Percentiles rank a stretch among this genome's conserved stretches.
These are phyloP conservation scores for Turdus rufiventris DNA, from an alignment of 2,113 vertebrate genomes.

Conservation along the genomic window DNA sequence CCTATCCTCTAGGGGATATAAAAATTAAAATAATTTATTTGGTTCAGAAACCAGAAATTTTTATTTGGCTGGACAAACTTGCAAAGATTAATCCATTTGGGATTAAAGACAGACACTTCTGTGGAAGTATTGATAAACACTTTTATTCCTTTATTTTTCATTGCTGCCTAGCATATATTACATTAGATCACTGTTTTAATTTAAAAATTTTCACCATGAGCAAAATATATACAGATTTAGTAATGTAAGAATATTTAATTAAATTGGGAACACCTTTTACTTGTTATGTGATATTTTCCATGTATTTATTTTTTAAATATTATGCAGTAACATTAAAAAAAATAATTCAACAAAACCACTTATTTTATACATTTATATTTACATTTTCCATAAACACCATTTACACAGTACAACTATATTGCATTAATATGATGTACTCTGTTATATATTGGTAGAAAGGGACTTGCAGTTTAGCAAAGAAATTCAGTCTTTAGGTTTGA, in stretches of 20 bases:
- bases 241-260: neutral
- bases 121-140: neutral
- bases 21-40: neutral
- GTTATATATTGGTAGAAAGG: neutral
- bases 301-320: neutral
- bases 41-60: neutral
- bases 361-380: neutral
- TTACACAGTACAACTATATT: neutral
- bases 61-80: neutral
- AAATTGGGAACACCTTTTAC: neutral
- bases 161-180: neutral
- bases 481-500: neutral
- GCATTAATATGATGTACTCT: neutral
- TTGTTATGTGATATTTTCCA: neutral
- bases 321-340: neutral
- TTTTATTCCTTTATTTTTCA: neutral
- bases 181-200: neutral
- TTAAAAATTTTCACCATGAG: neutral
- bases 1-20: neutral
- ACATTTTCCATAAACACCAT: neutral
- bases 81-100: neutral
- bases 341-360: neutral
- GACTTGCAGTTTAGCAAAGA: neutral
- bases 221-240: neutral
- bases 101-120: neutral